These are phyloP conservation scores for Harmothoe impar DNA, from an alignment of 2,888 invertebrate species.

Conservation along the genomic window DNA sequence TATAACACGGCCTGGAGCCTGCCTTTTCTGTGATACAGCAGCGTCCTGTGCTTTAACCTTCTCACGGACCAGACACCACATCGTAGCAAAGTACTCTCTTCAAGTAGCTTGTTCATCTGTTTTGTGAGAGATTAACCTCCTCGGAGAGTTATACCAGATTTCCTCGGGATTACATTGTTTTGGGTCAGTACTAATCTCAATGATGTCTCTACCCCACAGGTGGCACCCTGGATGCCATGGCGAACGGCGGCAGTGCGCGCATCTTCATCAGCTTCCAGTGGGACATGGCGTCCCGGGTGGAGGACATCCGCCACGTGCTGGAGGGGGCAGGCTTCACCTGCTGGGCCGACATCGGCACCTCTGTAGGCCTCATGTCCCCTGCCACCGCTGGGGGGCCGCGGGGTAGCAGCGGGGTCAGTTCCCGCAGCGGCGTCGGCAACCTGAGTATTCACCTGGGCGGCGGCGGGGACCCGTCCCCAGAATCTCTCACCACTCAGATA, in stretches of 20 bases:
- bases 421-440: constrained; percentile 72
- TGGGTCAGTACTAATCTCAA: too few relatives aligned
- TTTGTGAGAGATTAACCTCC: too few relatives aligned
- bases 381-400: constrained; percentile 72
- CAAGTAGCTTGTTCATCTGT: too few relatives aligned
- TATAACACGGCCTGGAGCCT: too few relatives aligned
- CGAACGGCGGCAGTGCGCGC: constrained; percentile 33
- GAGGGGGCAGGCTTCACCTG: constrained; percentile 77
- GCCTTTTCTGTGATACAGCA: too few relatives aligned
- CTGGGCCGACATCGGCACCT: constrained; percentile 79
- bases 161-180: too few relatives aligned
- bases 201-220: background rate
- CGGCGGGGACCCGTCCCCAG: constrained; percentile 71
- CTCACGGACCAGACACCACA: too few relatives aligned
- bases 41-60: too few relatives aligned
- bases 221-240: constrained; percentile 8
- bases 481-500: constrained; percentile 78
- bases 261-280: constrained; percentile 82
- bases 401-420: constrained; percentile 77
- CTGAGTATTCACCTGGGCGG: constrained; percentile 62
- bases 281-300: constrained; percentile 81
- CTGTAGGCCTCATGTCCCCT: constrained; percentile 70
- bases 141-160: too few relatives aligned
- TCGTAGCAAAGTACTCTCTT: too few relatives aligned
- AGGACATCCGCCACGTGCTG: constrained; percentile 78